Evolutionary conservation across 2,797 vertebrate genomes (phyloP).

Genomic region (Mormyrops attenuatus): DNA sequence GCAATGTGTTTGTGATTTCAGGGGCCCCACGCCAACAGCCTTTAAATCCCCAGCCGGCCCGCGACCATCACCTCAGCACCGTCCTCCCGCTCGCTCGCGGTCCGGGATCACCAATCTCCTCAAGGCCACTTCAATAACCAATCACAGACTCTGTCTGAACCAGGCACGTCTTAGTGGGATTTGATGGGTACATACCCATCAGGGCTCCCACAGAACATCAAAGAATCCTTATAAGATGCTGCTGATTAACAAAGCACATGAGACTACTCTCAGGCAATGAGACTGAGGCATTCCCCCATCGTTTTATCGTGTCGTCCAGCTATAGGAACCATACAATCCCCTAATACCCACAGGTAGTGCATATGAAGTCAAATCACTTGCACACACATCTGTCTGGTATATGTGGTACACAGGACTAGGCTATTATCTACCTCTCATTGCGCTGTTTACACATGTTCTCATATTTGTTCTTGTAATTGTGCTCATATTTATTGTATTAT

Average conservation of each 20-base stretch:
- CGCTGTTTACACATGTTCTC: neutral
- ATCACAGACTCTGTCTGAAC: neutral
- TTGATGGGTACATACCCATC: neutral
- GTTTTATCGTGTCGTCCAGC: neutral
- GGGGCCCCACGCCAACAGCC: constrained; percentile 21
- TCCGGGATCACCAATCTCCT: constrained; percentile 21
- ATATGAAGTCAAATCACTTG: neutral
- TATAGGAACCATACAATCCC: neutral
- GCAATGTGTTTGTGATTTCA: constrained; percentile 42
- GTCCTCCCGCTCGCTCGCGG: constrained; percentile 22
- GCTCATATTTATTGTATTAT: neutral
- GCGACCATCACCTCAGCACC: constrained; percentile 8
- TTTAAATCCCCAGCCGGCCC: constrained; percentile 1
- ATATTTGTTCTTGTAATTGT: neutral
- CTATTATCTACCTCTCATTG: neutral
- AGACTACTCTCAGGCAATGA: neutral
- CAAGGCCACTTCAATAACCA: neutral
- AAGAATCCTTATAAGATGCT: neutral
- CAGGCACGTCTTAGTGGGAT: neutral
- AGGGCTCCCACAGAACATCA: neutral
- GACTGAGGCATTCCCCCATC: neutral
- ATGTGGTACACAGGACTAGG: neutral
- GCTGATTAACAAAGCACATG: neutral
- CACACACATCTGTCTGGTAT: neutral
- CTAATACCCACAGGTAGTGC: neutral